Evolutionary conservation across 2,797 vertebrate genomes (phyloP), one percentile per base, ranked within the genome.

Genomic region (Enteromius mattozi): DNA sequence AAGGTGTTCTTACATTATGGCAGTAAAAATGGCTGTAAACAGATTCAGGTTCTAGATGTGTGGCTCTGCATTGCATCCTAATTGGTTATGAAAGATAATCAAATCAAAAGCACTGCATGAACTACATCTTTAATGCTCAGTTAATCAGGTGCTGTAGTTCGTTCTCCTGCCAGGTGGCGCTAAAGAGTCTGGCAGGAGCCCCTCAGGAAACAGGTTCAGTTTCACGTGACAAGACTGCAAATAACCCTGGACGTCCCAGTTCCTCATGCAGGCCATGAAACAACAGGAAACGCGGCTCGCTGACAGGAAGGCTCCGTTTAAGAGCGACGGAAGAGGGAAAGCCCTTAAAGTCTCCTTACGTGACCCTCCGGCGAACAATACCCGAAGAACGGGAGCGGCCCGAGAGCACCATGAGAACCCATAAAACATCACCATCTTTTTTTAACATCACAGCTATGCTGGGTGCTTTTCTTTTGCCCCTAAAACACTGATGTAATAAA

Each of bases 241-340:
- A 78, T 75, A 75, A 75, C 70, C 27, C 71, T 75, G 27, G 47
- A 49, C 51, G 76, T 51, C 66, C 75, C 66, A 79, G 54, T 61
- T 71, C 76, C 76, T 70, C 66, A 71, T 6, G 49, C 72, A 54
- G 59, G 30, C 19, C 47, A 24, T 16, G 37, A 54, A 86, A 72
- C 76, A 80, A 86, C 85, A 86, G 85, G 81, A 86, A 86, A 30
- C 33, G 56, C 61, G 7, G 19, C 12, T 68, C 40, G 30, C 14
- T 59, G 59, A 75, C 81, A 76, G 85, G 85, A 86, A 80, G 82
- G 12, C 75, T 84, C 40, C 7, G 3, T 30, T 59, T 45, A 78
- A 71, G 40, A 69, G 19, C 6, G 13, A 19, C 27, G 56, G 70
- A 82, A 82, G 69, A 19, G 16, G 68, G 66, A 80, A 51, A 81